Conservation (phyloP, 2,888 invertebrate genomes). For the Eristalinus sepulchralis region DNA sequence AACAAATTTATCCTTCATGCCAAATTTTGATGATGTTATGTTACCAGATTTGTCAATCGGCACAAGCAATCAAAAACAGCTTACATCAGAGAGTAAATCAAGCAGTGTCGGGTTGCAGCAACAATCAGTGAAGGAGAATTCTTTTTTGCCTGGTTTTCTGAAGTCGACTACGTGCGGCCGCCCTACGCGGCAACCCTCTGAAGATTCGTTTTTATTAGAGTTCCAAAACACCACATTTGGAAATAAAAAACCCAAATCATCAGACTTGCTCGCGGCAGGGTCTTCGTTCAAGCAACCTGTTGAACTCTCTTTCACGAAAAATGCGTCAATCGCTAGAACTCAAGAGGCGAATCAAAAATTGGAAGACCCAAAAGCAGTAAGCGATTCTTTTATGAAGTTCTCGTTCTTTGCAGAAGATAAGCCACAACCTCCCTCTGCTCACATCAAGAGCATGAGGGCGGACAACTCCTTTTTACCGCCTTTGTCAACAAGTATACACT, state of each 20-base stretch:
- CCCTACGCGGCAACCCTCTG: not conserved
- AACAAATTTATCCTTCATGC: constrained; percentile 12
- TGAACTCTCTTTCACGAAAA: constrained; percentile 39
- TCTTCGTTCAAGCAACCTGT: not conserved
- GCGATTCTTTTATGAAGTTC: not conserved
- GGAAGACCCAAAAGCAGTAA: not conserved
- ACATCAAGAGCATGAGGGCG: not conserved
- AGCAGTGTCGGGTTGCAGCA: not conserved
- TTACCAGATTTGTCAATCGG: too few species aligned
- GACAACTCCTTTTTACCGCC: constrained; percentile 37
- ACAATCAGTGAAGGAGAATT: not conserved
- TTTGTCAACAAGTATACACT: not conserved
- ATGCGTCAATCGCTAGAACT: not conserved
- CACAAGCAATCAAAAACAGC: not conserved
- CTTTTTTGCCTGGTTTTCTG: constrained; percentile 19
- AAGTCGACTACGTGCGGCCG: not conserved
- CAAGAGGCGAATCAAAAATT: not conserved
- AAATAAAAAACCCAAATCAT: constrained; percentile 54
- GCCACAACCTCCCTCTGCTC: not conserved
- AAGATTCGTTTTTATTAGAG: constrained; percentile 44
- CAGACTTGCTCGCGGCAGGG: constrained; percentile 69
- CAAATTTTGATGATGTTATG: constrained; percentile 24
- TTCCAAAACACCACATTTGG: constrained; percentile 50
- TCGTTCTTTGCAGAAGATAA: constrained; percentile 12
- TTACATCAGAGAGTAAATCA: not conserved